Base-by-base conservation (phyloP, 2,888 invertebrate genomes). In the Coelopa pilipes region DNA sequence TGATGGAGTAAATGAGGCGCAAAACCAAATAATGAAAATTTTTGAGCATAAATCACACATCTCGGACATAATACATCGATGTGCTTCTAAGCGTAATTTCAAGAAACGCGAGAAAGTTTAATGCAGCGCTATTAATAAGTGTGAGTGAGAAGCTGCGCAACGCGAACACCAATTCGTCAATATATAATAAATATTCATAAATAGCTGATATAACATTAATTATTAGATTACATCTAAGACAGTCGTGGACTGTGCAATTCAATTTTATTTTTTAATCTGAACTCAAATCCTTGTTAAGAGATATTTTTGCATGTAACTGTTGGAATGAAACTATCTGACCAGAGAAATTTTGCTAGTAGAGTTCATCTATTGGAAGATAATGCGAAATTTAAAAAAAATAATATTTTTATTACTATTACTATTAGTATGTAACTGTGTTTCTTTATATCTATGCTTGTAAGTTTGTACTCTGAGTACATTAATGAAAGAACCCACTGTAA, bases 1-100 rank as follows among this genome's bases (percentile, higher is more conserved):
- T 77, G 97, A 98, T 85, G 96, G 97, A 77, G 93, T 97, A 88
- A 91, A 92, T 76, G 98, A 98, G 85, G 96, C 97, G 0, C 93
- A 94, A 81, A 91, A 92, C 76, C 95, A 96, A 86, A 93, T 97
- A 77, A 92, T 96, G 86, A 94, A 95, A 83, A 94, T 97, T 76
- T 94, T 97, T 84, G 96, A 96, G 78, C 97, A 98, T 86, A 95
- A 96, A 87, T 92, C 92, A 70, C 93, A 94, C 80, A 95, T 97
- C 55, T 92, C 93, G 17, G 97, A 97, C 84, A 96, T 98, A 81
- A 92, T 98, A 74, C 93, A 92, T 82, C 92, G 96, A 80, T 96
- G 96, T 89, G 94, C 95, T 79, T 96, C 96, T 85, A 97, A 97
- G 88, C 90, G 97, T 77, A 94, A 95, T 83, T 94, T 95, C 85